Evolutionary conservation across 2,113 vertebrate genomes (phyloP), one percentile per base, ranked within the genome.

Genomic region (Hippocampus barbouri): DNA sequence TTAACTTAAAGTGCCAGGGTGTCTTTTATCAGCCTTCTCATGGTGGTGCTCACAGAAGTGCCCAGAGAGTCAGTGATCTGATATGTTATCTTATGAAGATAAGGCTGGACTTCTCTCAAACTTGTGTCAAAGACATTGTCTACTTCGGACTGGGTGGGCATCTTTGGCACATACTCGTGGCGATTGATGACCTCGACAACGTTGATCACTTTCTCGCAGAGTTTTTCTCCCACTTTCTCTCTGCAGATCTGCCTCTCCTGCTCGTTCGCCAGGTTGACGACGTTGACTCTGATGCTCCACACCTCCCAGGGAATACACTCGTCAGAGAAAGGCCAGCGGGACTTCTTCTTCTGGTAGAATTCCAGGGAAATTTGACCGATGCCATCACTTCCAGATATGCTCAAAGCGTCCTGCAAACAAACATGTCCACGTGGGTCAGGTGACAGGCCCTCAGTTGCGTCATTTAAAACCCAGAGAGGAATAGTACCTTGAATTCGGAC

Each of bases 271-370:
- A 98, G 84, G 85, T 94, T 95, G 45, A 99, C 96, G 38, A 99
- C 94, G 0, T 97, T 98, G 74, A 99, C 96, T 87, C 98, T 98
- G 85, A 99, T 94, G 34, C 95, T 97, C 97, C 97, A 99, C 53
- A 99, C 94, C 77, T 99, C 97, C 97, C 97, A 99, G 0, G 94
- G 97, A 75, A 98, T 98, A 69, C 97, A 98, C 83, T 99, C 97
- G 0, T 99, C 97, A 0, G 97, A 96, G 83, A 99, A 99, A 0
- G 96, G 97, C 97, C 97, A 99, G 4, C 97, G 94, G 0, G 97
- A 98, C 60, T 98, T 98, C 87, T 99, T 99, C 90, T 98, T 98
- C 94, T 99, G 97, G 85, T 96, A 99, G 87, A 99, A 99, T 85
- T 99, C 97, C 88, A 99, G 75, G 1, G 97, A 98, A 84, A 99